These are phyloP conservation scores for Tinamus major DNA, from an alignment of 2,797 vertebrate genomes.

Conservation along the genomic window DNA sequence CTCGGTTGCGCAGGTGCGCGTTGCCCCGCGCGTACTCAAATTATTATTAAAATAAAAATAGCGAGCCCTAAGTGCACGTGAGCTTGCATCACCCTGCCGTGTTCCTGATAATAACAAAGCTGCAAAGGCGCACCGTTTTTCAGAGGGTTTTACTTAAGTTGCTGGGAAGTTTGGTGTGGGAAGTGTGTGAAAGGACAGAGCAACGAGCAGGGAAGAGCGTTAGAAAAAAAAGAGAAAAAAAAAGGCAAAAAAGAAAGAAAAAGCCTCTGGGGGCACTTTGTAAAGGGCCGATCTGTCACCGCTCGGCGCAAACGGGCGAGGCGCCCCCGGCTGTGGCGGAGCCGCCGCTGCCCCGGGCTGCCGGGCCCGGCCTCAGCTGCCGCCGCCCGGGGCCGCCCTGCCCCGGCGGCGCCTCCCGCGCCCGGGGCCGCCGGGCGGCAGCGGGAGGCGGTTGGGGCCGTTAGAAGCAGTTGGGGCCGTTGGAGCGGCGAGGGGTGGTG, in stretches of 20 bases:
- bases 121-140: background rate
- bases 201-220: slow-evolving; percentile 21
- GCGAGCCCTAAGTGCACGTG: background rate
- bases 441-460: too few species aligned
- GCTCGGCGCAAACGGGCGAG: background rate
- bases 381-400: too few species aligned
- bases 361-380: background rate
- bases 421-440: background rate
- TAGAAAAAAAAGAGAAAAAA: too few species aligned
- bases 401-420: background rate
- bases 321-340: background rate
- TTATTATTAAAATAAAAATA: slow-evolving; percentile 45
- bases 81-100: background rate
- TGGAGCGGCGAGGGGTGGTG: too few species aligned
- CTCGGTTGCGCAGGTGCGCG: background rate
- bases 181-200: background rate
- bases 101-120: background rate
- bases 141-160: slow-evolving; percentile 16
- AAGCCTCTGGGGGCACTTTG: background rate
- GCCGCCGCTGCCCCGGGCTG: background rate
- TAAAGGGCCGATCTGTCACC: background rate
- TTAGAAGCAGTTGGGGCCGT: too few species aligned
- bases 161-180: slow-evolving; percentile 12
- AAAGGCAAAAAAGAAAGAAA: too few species aligned
- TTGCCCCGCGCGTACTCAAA: background rate